Base-by-base conservation (phyloP, 1,140 invertebrate species). In the Cydia pomonella region DNA sequence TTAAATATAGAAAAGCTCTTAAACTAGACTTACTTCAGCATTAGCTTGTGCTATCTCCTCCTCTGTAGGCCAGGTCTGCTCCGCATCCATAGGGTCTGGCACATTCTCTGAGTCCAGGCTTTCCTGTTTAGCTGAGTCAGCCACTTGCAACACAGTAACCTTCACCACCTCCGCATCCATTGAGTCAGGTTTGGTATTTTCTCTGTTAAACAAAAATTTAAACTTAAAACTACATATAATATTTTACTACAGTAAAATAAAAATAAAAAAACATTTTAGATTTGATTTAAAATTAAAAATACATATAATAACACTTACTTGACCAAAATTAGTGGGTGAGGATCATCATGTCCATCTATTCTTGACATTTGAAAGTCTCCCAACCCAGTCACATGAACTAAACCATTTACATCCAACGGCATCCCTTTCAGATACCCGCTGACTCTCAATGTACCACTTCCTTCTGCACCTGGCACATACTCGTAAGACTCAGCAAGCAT, bases 41-140 rank as follows among this genome's bases (percentile, higher is more conserved):
- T 95, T 94, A 2, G 97, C 96, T 80, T 96, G 94, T 82, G 95
- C 94, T 72, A 99, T 94, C 94, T 99, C 98, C 88, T 98, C 97
- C 76, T 97, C 96, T 29, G 97, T 98, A 0, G 98, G 98, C 97
- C 97, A 99, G 25, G 98, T 99, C 93, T 99, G 98, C 93, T 99
- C 98, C 16, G 96, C 97, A 90, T 99, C 97, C 97, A 99, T 98
- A 33, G 96, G 95, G 93, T 99, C 97, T 23, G 96, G 96, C 74
- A 96, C 93, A 93, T 97, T 97, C 94, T 98, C 98, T 79, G 94
- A 94, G 76, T 95, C 92, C 18, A 99, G 93, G 71, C 95, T 95
- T 86, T 97, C 97, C 94, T 97, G 96, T 87, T 95, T 94, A 0
- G 79, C 76, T 7, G 96, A 94, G 94, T 97, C 95, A 74, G 96